Evolutionary conservation across 2,888 invertebrate genomes (phyloP).

Genomic region (Chymomyza amoena): DNA sequence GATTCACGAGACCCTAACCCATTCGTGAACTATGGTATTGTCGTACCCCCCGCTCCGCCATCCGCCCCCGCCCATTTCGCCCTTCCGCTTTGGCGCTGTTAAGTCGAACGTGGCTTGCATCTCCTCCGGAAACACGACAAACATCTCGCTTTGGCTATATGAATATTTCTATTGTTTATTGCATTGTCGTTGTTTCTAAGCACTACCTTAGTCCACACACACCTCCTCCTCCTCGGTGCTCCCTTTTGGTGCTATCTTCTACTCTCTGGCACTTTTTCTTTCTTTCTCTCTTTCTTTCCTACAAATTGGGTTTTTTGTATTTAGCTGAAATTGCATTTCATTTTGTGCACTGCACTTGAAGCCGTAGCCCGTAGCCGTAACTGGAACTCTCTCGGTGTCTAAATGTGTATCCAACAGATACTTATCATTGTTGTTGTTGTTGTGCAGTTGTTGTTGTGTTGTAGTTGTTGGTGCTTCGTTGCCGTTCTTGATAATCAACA

Average conservation of each 20-base stretch:
- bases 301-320: not conserved
- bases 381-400: too few species aligned
- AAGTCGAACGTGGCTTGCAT: too few species aligned
- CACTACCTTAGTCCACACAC: too few species aligned
- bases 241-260: not conserved
- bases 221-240: too few species aligned
- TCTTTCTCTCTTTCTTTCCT: not conserved
- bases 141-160: not conserved
- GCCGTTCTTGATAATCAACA: slow-evolving; percentile 13
- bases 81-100: too few species aligned
- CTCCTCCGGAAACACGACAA: not conserved
- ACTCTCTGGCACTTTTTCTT: not conserved
- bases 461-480: slow-evolving; percentile 2
- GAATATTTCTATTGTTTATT: not conserved
- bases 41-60: too few species aligned
- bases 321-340: slow-evolving; percentile 16
- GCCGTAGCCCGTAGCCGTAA: not conserved
- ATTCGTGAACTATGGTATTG: too few species aligned
- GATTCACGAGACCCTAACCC: too few species aligned
- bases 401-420: too few species aligned
- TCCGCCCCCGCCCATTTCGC: too few species aligned
- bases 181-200: not conserved
- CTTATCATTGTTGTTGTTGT: too few species aligned
- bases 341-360: not conserved
- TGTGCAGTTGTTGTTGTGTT: not conserved